Conservation (phyloP, 1,140 invertebrate species). For the Pachypeltis micranthus region DNA sequence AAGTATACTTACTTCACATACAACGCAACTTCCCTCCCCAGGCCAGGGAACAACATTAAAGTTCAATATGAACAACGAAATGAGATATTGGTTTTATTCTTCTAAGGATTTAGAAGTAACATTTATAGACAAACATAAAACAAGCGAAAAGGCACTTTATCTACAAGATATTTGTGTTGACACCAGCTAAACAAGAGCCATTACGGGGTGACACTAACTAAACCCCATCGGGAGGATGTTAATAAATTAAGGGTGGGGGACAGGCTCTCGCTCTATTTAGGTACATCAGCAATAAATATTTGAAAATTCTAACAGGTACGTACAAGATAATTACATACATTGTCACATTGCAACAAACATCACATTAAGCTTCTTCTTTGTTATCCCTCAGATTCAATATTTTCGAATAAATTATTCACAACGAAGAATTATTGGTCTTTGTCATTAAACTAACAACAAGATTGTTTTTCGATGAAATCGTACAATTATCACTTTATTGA, state of each 20-base stretch:
- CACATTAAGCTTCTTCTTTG: constrained; percentile 18
- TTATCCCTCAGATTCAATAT: background rate
- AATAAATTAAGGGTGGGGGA: background rate
- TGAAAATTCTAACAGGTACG: constrained; percentile 19
- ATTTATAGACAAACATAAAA: constrained; percentile 15
- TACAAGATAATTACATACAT: constrained; percentile 13
- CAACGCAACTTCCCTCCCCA: too few species aligned
- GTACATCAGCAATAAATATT: background rate
- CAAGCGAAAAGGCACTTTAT: constrained; percentile 22
- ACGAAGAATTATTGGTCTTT: constrained; percentile 6
- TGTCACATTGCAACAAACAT: constrained; percentile 17
- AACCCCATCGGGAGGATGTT: background rate
- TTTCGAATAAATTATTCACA: background rate
- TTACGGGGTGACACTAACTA: background rate
- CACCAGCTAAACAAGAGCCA: background rate
- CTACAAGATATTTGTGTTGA: constrained; percentile 8
- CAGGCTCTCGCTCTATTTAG: background rate
- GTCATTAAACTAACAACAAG: constrained; percentile 11
- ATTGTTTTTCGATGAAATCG: constrained; percentile 20
- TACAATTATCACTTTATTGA: constrained; percentile 17
- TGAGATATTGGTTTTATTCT: constrained; percentile 1
- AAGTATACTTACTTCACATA: too few species aligned
- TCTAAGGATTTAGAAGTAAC: background rate
- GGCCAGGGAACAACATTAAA: too few species aligned
- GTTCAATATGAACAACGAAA: too few species aligned